These are phyloP conservation scores for Parauchenoglanis punctatus DNA, from an alignment of 2,797 vertebrate species.

Conservation along the genomic window DNA sequence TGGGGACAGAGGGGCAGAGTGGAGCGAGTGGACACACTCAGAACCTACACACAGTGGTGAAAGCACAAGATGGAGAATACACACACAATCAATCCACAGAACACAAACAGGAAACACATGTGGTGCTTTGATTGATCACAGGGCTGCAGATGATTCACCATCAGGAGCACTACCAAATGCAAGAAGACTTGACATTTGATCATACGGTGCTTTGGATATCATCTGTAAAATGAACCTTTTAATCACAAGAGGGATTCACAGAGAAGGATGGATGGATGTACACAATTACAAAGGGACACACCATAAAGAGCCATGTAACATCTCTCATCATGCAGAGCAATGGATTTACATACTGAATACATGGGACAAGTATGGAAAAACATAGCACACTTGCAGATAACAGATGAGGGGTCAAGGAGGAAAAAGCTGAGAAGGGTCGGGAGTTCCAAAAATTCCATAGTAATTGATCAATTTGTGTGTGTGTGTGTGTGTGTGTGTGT, in stretches of 20 bases:
- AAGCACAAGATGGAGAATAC: conserved; percentile 60
- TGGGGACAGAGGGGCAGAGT: conserved; percentile 71
- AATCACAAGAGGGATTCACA: conserved; percentile 4
- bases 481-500: background rate
- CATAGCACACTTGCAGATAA: conserved; percentile 46
- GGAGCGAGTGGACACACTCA: conserved; percentile 74
- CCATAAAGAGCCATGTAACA: background rate
- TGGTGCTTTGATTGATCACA: conserved; percentile 23
- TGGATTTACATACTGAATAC: conserved; percentile 41
- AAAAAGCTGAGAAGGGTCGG: background rate
- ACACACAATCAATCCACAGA: conserved; percentile 36
- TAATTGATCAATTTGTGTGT: background rate
- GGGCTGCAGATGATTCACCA: conserved; percentile 25
- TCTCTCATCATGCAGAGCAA: conserved; percentile 29
- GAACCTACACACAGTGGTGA: conserved; percentile 75
- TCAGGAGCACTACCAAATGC: conserved; percentile 41
- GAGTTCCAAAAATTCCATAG: background rate
- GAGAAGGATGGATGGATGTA: conserved; percentile 17
- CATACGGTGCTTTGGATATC: conserved; percentile 10
- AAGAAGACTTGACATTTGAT: conserved; percentile 47
- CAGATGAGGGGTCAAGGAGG: conserved; percentile 20
- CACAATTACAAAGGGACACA: conserved; percentile 11
- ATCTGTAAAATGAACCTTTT: conserved; percentile 14
- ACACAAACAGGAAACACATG: conserved; percentile 41
- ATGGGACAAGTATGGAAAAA: conserved; percentile 45